A percentile compares a stretch with the other conserved stretches of the same genome.
Conservation (phyloP, 2,797 vertebrate species). For the Orientallactaga sibirica region DNA sequence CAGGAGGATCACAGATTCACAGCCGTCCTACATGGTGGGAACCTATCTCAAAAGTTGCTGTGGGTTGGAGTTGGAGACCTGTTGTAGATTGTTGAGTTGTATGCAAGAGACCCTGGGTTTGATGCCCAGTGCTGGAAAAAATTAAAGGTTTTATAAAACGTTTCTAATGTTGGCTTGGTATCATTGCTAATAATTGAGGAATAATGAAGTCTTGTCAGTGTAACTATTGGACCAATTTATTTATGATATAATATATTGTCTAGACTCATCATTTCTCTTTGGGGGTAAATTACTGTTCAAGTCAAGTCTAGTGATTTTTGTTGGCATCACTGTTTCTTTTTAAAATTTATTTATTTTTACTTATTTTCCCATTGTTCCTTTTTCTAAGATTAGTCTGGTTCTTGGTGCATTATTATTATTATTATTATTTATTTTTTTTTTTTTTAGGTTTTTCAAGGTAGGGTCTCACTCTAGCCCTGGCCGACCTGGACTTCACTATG, state of each 20-base stretch:
- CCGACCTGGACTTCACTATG: too few relatives aligned
- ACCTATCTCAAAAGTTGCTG: not conserved
- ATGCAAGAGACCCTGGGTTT: not conserved
- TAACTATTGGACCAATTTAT: not conserved
- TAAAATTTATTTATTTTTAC: not conserved
- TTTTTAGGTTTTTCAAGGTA: too few relatives aligned
- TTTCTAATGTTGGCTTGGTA: not conserved
- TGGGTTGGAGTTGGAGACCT: not conserved
- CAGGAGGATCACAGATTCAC: not conserved
- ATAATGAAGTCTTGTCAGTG: too few relatives aligned
- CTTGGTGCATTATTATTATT: constrained; percentile 36
- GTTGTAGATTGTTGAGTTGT: not conserved
- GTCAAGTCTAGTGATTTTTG: not conserved
- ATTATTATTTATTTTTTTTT: too few relatives aligned
- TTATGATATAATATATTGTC: not conserved
- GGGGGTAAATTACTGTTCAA: not conserved
- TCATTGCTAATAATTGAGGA: not conserved
- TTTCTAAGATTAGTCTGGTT: constrained; percentile 35
- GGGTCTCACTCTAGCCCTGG: too few relatives aligned
- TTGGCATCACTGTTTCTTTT: not conserved
- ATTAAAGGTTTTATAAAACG: not conserved
- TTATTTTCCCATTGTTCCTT: not conserved
- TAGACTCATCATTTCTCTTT: constrained; percentile 33
- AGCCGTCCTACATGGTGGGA: not conserved
- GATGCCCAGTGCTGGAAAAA: not conserved